phyloP scores from a whole-genome alignment of 2,113 vertebrate genomes.

The Corydoras sp. region DNA sequence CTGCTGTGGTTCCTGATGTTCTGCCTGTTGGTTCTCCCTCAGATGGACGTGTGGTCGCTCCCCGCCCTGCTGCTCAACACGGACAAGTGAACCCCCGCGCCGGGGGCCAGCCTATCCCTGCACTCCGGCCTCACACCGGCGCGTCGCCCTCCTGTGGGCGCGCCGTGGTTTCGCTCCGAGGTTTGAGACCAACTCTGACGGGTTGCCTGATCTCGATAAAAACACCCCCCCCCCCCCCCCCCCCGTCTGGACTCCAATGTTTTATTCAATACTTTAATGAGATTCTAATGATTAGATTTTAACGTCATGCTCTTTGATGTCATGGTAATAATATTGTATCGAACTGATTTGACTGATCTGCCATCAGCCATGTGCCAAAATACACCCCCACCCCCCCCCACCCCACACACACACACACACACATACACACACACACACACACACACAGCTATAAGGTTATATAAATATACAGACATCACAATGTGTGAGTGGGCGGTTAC shows the following conservation, averaged over 20 bases:
- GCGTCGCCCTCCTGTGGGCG: conserved; percentile 26
- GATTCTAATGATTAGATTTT: background rate
- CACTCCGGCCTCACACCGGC: background rate
- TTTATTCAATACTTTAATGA: conserved; percentile 14
- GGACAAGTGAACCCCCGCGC: conserved; percentile 41
- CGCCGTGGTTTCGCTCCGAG: conserved; percentile 1
- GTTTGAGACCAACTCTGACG: background rate
- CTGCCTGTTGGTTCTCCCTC: conserved; percentile 83
- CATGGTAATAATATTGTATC: too few species aligned
- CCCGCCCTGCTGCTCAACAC: conserved; percentile 57
- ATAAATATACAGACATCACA: too few species aligned
- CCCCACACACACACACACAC: too few species aligned
- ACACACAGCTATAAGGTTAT: too few species aligned
- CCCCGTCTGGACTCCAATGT: conserved; percentile 18
- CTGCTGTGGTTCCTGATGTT: conserved; percentile 86
- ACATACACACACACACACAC: too few species aligned
- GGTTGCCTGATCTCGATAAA: conserved; percentile 15
- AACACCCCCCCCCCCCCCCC: background rate
- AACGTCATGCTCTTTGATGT: too few species aligned
- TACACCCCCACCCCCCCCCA: too few species aligned
- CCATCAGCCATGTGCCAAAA: too few species aligned
- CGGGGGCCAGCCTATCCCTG: background rate
- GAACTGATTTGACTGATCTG: too few species aligned
- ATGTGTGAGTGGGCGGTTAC: too few species aligned
- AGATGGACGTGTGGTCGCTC: conserved; percentile 67